Base-by-base conservation (phyloP, 2,797 vertebrate species). In the Sciurus vulgaris region DNA sequence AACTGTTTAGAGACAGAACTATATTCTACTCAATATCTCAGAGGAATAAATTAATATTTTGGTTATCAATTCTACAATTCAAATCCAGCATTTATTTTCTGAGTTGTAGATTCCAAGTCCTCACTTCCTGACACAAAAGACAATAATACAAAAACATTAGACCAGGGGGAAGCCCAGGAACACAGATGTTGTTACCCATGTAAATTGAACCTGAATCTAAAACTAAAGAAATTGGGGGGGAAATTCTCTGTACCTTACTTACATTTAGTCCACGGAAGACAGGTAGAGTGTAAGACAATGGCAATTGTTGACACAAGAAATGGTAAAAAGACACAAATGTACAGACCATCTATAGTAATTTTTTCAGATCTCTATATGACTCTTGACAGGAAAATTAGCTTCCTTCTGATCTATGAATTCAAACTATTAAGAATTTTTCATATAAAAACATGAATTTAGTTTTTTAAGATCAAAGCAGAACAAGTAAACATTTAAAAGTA, bases 401-500 rank as follows among this genome's bases (percentile, higher is more conserved):
- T 3, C 7, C 3, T 85, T 63, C 9, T 86, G 24, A 83, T 54
- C 33, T 61, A 74, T 2, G 69, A 18, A 54, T 63, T 17, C 18
- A 93, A 92, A 70, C 30, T 33, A 73, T 78, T 82, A 12, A 67
- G 24, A 73, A 12, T 41, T 91, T 78, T 76, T 8, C 20, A 28
- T 61, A 22, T 30, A 61, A 83, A 54, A 74, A 78, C 15, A 35
- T 87, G 17, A 59, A 78, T 84, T 93, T 61, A 63, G 5, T 70
- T 47, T 88, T 35, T 86, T 17, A 17, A 59, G 83, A 69, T 87
- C 28, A 74, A 82, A 69, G 12, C 59, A 86, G 59, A 67, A 47
- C n/a, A 56, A 83, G 28, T 41, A 89, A 81, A 41, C 79, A 86
- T 86, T 92, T 90, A 69, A 87, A 95, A 63, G 67, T 38, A 67